Conservation (phyloP, 2,888 invertebrate species). For the Neoscelio sp. region DNA sequence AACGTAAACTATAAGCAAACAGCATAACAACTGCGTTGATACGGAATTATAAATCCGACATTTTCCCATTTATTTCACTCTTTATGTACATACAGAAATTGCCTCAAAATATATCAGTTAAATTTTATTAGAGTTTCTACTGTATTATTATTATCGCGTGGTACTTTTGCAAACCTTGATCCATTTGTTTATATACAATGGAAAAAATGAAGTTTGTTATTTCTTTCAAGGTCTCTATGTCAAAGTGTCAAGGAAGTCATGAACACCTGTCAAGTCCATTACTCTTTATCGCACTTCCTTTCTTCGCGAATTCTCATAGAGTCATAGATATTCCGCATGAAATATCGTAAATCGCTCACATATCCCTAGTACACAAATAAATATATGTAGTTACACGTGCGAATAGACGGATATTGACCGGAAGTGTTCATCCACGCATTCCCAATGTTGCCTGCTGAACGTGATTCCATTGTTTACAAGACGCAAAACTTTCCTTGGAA, state of each 20-base stretch:
- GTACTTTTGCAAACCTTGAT: no score
- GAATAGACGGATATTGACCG: constrained; percentile 74
- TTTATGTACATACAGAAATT: no score
- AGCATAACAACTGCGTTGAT: no score
- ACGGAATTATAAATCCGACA: no score
- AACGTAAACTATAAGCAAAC: no score
- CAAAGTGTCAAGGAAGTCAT: constrained; percentile 41
- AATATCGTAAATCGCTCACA: constrained; percentile 57
- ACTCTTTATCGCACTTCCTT: constrained; percentile 20
- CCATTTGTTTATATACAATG: no score
- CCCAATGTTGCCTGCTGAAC: constrained; percentile 71
- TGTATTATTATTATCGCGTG: no score
- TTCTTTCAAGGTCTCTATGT: constrained; percentile 34
- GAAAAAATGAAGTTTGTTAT: no score
- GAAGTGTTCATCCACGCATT: constrained; percentile 76
- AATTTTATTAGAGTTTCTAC: no score
- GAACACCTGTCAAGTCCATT: constrained; percentile 7
- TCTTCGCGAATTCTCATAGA: constrained; percentile 45
- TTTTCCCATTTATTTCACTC: no score
- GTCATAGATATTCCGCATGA: constrained; percentile 33
- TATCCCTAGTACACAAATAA: constrained; percentile 45
- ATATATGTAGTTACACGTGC: constrained; percentile 62
- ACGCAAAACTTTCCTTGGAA: constrained; percentile 69
- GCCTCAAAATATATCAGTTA: no score
- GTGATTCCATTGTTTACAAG: constrained; percentile 76